Evolutionary conservation across 2,113 vertebrate genomes (phyloP).

Genomic region (Lates calcarifer): DNA sequence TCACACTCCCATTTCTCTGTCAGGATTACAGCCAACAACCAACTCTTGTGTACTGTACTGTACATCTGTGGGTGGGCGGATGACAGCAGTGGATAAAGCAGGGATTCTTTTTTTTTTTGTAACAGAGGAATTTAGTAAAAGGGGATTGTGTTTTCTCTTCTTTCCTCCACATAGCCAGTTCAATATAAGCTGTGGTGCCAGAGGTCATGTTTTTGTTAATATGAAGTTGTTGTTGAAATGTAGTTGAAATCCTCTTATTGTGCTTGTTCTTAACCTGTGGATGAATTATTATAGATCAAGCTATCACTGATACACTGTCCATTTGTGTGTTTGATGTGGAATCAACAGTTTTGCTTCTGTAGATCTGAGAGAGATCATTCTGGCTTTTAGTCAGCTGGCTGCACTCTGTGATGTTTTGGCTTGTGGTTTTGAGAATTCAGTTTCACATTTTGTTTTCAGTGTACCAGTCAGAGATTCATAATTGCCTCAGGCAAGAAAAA

Average conservation of each 20-base stretch:
- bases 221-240: not conserved
- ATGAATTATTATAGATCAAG: not conserved
- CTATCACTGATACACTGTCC: not conserved
- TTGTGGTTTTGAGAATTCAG: slow-evolving; percentile 50
- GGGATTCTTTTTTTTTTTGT: not conserved
- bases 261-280: not conserved
- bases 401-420: slow-evolving; percentile 28
- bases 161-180: not conserved
- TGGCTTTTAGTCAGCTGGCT: slow-evolving; percentile 12
- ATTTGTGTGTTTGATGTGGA: slow-evolving; percentile 27
- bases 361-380: not conserved
- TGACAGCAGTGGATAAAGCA: not conserved
- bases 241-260: not conserved
- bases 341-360: slow-evolving; percentile 21
- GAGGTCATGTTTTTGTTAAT: not conserved
- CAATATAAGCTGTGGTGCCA: not conserved
- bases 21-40: not conserved
- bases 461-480: not conserved
- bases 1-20: not conserved
- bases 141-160: not conserved
- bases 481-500: not conserved
- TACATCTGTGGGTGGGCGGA: slow-evolving; percentile 6
- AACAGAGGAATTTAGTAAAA: not conserved
- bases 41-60: not conserved
- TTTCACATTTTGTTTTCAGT: slow-evolving; percentile 23